Conservation (phyloP, 1,140 invertebrate genomes). For the Metaphire vulgaris region DNA sequence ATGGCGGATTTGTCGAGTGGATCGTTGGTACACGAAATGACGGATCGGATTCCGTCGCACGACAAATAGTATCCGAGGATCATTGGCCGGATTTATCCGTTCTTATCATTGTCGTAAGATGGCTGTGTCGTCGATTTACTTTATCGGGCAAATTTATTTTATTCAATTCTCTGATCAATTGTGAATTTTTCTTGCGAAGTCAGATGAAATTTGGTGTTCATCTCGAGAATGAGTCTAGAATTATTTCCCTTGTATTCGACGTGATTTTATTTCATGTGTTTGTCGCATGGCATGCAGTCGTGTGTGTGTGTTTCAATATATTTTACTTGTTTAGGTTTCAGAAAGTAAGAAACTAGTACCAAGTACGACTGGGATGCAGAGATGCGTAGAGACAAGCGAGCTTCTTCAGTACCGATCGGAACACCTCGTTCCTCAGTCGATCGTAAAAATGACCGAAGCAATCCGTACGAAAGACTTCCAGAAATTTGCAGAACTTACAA, state of each 20-base stretch:
- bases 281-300: too few species aligned
- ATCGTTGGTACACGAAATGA: constrained; percentile 62
- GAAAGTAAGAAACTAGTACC: constrained; percentile 76
- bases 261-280: constrained; percentile 11
- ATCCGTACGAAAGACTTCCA: constrained; percentile 75
- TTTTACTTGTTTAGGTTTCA: constrained; percentile 59
- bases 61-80: constrained; percentile 59
- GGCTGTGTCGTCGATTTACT: too few species aligned
- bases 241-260: too few species aligned
- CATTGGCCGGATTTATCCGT: constrained; percentile 89
- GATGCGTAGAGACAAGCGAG: constrained; percentile 70
- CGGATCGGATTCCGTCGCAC: constrained; percentile 76
- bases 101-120: constrained; percentile 78
- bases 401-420: constrained; percentile 70
- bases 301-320: too few species aligned
- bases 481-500: constrained; percentile 84
- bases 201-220: too few species aligned
- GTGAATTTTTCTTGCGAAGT: too few species aligned
- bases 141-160: too few species aligned
- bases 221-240: too few species aligned
- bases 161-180: too few species aligned
- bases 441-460: constrained; percentile 66
- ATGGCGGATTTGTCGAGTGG: constrained; percentile 92
- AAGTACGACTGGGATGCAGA: constrained; percentile 87
- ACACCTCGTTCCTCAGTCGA: constrained; percentile 64